Evolutionary conservation across 64 coral and sea anemone genomes (phyloP), one percentile per base, ranked within the genome.

Genomic region (Hydrozoanthus tunicans): DNA sequence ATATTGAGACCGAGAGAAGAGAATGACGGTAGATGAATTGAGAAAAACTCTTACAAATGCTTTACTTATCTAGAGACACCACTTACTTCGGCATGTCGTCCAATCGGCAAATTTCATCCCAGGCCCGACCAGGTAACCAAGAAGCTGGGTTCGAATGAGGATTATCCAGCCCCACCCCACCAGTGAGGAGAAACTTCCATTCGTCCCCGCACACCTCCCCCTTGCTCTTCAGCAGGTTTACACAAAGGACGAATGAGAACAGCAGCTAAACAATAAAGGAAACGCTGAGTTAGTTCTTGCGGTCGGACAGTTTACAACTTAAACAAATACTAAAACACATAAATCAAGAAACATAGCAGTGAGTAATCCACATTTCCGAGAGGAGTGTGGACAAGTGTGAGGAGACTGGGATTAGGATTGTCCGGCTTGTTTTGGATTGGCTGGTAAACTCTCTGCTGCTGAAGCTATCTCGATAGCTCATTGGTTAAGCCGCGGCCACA

Each of bases 81-180:
- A 93, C 96, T 83, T 96, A 99, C 97, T 92, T 79, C 9, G 77
- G 4, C 66, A 99, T 56, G 85, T 99, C 97, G 9, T 96, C 94
- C 81, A 99, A 74, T 81, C 97, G 89, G 77, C 97, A 99, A 4
- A 99, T 93, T 84, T 99, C 97, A 58, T 99, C 92, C 97, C 97
- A 99, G 82, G 97, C 79, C 8, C 97, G 91, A 51, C 77, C 67
- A 9, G 97, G 97, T 27, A 99, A 75, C 97, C 97, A 99, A 15
- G 90, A 66, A 64, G 90, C 91, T 17, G 97, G 97, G 74, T 84
- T 99, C 9, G 89, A 83, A 70, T 99, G 94, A 83, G 97, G 97
- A 70, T 99, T 99, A 64, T 99, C 97, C 62, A 99, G 79, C 25
- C 97, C 97, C 53, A 99, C 94, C 52, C 97, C 97, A 14, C 97